phyloP scores from a whole-genome alignment of 1,140 invertebrate species.

The Delia radicum region DNA sequence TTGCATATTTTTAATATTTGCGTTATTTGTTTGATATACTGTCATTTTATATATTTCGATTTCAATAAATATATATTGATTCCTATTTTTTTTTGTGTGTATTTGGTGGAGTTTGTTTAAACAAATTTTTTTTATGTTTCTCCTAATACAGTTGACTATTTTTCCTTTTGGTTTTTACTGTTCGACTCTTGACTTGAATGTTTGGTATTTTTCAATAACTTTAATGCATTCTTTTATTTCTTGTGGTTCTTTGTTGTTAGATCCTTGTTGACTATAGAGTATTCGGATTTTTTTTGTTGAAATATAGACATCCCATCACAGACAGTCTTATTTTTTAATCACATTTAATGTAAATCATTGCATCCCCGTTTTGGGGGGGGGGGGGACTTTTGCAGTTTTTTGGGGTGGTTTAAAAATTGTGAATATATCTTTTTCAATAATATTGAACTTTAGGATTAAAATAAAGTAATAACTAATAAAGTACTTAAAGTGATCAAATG shows the following conservation, averaged over 20 bases:
- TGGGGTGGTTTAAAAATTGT: too few relatives aligned
- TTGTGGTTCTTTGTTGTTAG: background rate
- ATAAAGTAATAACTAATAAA: background rate
- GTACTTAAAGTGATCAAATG: too few relatives aligned
- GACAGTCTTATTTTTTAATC: background rate
- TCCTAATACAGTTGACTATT: too few relatives aligned
- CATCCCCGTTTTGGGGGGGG: background rate
- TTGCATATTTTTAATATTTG: background rate
- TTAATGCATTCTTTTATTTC: slow-evolving; percentile 13
- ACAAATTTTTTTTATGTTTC: background rate
- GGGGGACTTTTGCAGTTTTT: background rate
- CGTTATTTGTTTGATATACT: background rate
- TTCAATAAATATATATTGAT: background rate
- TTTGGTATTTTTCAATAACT: slow-evolving; percentile 15
- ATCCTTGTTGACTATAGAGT: too few relatives aligned
- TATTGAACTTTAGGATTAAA: too few relatives aligned
- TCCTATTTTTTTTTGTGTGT: background rate
- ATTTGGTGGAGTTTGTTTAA: background rate
- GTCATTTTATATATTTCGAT: background rate
- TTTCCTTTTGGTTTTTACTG: too few relatives aligned
- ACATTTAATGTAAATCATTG: background rate
- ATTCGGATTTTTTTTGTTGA: too few relatives aligned
- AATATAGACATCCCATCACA: background rate
- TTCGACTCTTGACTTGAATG: background rate
- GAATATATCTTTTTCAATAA: too few relatives aligned